These are phyloP conservation scores for Pseudonaja textilis DNA, from an alignment of 2,113 vertebrate species.

Conservation along the genomic window DNA sequence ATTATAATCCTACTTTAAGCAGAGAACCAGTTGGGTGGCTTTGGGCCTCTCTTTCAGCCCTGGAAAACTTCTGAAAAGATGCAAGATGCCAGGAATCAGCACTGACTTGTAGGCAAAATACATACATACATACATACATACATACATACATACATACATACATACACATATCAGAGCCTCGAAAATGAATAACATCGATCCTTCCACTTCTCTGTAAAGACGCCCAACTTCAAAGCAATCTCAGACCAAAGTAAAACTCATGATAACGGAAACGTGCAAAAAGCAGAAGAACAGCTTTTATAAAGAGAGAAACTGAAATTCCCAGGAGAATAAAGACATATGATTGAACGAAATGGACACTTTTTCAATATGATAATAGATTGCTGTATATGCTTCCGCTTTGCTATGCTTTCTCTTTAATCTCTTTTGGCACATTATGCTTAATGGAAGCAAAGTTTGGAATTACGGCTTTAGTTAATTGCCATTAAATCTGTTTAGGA, in stretches of 20 bases:
- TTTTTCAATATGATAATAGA: neutral
- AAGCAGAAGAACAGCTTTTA: neutral
- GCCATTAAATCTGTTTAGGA: neutral
- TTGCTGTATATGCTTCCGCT: neutral
- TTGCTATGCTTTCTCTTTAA: neutral
- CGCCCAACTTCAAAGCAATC: neutral
- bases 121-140: neutral
- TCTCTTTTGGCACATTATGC: neutral
- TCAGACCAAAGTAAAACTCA: neutral
- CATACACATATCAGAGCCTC: neutral
- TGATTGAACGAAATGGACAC: neutral
- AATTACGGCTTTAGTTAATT: neutral
- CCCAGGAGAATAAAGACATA: neutral
- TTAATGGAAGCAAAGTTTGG: neutral
- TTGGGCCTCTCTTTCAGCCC: neutral
- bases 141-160: too few relatives aligned
- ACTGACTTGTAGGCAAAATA: neutral
- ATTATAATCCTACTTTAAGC: neutral
- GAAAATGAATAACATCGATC: neutral
- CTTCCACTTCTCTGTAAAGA: neutral
- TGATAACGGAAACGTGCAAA: neutral
- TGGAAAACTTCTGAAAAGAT: neutral
- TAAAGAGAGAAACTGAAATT: neutral
- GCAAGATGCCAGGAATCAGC: neutral
- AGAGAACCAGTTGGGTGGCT: neutral